phyloP scores from a whole-genome alignment of 2,888 invertebrate species.

The Bombyx huttoni region DNA sequence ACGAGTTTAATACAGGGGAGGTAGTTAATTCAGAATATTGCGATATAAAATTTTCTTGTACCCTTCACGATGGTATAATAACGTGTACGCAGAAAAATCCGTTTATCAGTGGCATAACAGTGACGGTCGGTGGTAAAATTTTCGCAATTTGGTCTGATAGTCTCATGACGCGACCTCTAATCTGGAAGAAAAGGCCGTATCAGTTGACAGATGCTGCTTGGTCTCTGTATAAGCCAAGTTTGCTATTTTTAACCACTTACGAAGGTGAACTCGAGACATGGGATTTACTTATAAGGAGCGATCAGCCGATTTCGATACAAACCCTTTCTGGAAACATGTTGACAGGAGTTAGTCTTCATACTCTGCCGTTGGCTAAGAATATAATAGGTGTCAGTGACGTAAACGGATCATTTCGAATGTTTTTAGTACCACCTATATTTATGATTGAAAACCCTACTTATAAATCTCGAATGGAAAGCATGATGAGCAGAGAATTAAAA shows the following conservation, averaged over 20 bases:
- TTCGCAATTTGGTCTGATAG: slow-evolving; percentile 83
- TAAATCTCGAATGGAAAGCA: slow-evolving; percentile 43
- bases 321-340: slow-evolving; percentile 77
- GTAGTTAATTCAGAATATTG: slow-evolving; percentile 73
- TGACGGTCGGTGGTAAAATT: slow-evolving; percentile 82
- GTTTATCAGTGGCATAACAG: slow-evolving; percentile 71
- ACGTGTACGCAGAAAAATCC: slow-evolving; percentile 74
- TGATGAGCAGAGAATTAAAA: slow-evolving; percentile 66
- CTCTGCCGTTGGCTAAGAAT: slow-evolving; percentile 67
- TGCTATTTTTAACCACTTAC: slow-evolving; percentile 78
- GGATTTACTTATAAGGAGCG: slow-evolving; percentile 81
- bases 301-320: slow-evolving; percentile 77
- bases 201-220: slow-evolving; percentile 78
- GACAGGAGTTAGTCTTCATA: slow-evolving; percentile 75
- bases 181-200: slow-evolving; percentile 76
- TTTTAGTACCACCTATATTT: slow-evolving; percentile 70
- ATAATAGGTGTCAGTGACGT: slow-evolving; percentile 78
- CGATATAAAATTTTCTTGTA: slow-evolving; percentile 51
- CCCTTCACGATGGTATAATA: slow-evolving; percentile 81
- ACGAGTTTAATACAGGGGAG: slow-evolving; percentile 75
- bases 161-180: slow-evolving; percentile 71
- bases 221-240: slow-evolving; percentile 82
- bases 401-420: slow-evolving; percentile 78
- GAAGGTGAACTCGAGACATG: slow-evolving; percentile 87
- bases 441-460: slow-evolving; percentile 54